phyloP scores from a whole-genome alignment of 2,113 vertebrate genomes.

The Pollachius pollachius region DNA sequence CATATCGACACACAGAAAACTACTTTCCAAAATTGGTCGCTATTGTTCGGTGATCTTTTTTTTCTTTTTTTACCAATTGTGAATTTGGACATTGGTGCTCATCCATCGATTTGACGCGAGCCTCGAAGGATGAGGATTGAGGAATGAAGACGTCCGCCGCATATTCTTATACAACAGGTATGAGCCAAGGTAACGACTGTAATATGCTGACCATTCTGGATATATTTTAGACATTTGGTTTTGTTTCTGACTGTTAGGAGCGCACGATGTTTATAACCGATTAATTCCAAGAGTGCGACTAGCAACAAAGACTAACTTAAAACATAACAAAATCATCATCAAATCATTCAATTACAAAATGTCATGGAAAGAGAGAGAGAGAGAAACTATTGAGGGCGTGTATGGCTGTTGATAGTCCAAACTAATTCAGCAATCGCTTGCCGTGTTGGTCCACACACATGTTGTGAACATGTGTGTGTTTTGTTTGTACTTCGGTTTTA shows the following conservation, averaged over 20 bases:
- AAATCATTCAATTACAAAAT: not conserved
- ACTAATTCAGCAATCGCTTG: not conserved
- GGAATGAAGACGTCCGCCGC: constrained; percentile 37
- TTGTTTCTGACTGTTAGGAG: too few relatives aligned
- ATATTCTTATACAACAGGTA: constrained; percentile 57
- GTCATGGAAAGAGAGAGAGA: not conserved
- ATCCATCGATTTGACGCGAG: constrained; percentile 34
- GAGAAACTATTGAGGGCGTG: not conserved
- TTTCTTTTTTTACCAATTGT: not conserved
- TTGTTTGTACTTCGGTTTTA: constrained; percentile 53
- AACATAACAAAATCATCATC: not conserved
- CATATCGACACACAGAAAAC: too few relatives aligned
- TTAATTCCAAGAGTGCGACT: too few relatives aligned
- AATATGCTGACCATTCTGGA: not conserved
- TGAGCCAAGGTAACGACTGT: constrained; percentile 11
- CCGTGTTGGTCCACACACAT: too few relatives aligned
- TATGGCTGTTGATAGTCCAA: not conserved
- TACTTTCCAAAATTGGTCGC: too few relatives aligned
- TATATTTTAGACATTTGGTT: not conserved
- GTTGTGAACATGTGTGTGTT: not conserved
- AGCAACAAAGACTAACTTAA: not conserved
- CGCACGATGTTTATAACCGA: too few relatives aligned
- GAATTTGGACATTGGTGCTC: constrained; percentile 31
- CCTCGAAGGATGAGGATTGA: constrained; percentile 52
- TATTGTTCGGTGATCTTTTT: too few relatives aligned